phyloP scores from a whole-genome alignment of 2,888 invertebrate species.

The Dusona sp. region DNA sequence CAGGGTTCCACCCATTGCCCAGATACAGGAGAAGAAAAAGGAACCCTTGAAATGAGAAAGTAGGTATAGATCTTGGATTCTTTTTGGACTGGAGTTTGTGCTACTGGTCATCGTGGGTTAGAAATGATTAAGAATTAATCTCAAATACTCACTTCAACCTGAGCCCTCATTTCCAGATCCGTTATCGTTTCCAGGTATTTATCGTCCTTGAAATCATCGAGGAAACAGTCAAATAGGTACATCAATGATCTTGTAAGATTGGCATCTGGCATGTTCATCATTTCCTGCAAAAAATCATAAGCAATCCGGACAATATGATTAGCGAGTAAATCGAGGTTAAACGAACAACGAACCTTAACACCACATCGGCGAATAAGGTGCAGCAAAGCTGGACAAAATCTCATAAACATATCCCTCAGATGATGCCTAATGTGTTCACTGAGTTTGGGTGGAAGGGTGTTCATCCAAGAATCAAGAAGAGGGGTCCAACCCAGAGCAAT shows the following conservation, averaged over 20 bases:
- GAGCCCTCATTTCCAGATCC: constrained; percentile 93
- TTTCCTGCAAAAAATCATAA: constrained; percentile 87
- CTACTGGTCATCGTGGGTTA: constrained; percentile 18
- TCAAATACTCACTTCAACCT: constrained; percentile 88
- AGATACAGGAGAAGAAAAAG: constrained; percentile 96
- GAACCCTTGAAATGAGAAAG: constrained; percentile 88
- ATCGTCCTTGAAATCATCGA: constrained; percentile 94
- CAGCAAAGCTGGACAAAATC: constrained; percentile 93
- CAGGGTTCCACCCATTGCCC: constrained; percentile 95
- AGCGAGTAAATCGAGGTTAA: not conserved
- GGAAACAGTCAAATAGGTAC: constrained; percentile 94
- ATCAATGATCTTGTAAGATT: constrained; percentile 93
- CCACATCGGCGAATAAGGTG: constrained; percentile 91
- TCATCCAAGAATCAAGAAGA: constrained; percentile 93
- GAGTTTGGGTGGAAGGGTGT: constrained; percentile 90
- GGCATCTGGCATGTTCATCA: constrained; percentile 93
- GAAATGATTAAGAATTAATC: constrained; percentile 22
- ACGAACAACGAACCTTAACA: constrained; percentile 85
- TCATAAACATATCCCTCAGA: constrained; percentile 89
- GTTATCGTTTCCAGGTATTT: constrained; percentile 89
- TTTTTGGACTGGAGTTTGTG: not conserved
- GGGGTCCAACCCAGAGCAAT: constrained; percentile 96
- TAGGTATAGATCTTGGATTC: not conserved
- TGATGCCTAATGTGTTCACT: constrained; percentile 89
- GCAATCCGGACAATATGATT: not conserved